Conservation (phyloP, 1,140 invertebrate genomes). For the Drosophila oshimai region DNA sequence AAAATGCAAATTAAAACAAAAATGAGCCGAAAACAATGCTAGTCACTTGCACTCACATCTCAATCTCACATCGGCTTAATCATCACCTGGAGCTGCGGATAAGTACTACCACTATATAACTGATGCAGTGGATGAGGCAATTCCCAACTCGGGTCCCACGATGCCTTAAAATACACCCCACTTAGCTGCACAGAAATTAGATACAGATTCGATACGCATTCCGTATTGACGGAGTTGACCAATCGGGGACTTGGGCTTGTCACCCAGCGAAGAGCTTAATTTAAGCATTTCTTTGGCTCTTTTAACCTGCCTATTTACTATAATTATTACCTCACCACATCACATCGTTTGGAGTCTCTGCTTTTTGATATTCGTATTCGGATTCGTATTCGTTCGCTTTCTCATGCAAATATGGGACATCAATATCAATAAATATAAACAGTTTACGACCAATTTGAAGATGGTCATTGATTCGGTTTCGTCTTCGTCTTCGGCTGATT, state of each 20-base stretch:
- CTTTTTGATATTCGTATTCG: neutral
- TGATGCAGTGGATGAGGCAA: slow-evolving; percentile 27
- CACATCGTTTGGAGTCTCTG: neutral
- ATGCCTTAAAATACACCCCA: neutral
- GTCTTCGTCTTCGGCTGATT: too few relatives aligned
- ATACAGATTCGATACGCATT: neutral
- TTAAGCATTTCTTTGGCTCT: slow-evolving; percentile 20
- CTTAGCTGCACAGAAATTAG: neutral
- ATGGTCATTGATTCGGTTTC: slow-evolving; percentile 26
- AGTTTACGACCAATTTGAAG: slow-evolving; percentile 31
- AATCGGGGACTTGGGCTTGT: slow-evolving; percentile 6
- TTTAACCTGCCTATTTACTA: neutral
- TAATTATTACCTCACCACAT: slow-evolving; percentile 30
- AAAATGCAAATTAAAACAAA: neutral
- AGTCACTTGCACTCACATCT: slow-evolving; percentile 9
- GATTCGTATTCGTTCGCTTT: slow-evolving; percentile 1
- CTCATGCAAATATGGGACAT: slow-evolving; percentile 10
- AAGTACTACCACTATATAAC: neutral
- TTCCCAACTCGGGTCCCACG: slow-evolving; percentile 14
- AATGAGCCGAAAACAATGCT: neutral
- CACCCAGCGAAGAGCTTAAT: slow-evolving; percentile 1
- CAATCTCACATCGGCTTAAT: neutral
- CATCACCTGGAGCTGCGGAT: neutral
- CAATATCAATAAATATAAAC: slow-evolving; percentile 12
- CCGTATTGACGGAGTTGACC: neutral